Evolutionary conservation across 2,797 vertebrate species (phyloP).

Genomic region (Phaenicophaeus curvirostris): DNA sequence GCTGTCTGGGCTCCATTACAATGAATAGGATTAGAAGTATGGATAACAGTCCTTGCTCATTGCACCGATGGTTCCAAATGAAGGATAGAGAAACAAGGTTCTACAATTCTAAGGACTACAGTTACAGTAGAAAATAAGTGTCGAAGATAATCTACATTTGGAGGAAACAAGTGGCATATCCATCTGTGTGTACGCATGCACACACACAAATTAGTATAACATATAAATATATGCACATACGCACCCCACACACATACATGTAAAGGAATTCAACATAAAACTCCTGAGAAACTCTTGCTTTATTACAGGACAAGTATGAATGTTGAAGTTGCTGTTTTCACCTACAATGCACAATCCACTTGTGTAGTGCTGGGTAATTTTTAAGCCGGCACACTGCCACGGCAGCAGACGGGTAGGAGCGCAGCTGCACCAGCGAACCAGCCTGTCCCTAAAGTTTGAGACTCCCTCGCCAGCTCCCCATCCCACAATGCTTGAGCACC

Average conservation of each 20-base stretch:
- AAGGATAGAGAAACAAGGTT: not conserved
- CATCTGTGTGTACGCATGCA: not conserved
- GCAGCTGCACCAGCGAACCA: not conserved
- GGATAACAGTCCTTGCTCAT: not conserved
- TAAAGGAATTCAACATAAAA: not conserved
- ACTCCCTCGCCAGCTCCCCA: not conserved
- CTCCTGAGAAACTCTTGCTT: not conserved
- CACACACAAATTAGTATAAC: fast-evolving
- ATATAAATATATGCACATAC: not conserved
- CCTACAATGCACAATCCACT: not conserved
- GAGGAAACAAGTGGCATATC: not conserved
- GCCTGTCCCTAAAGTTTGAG: not conserved
- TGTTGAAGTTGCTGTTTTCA: not conserved
- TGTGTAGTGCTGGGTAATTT: not conserved
- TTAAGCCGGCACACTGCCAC: conserved; percentile 7
- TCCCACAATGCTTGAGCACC: not conserved
- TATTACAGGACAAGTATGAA: not conserved
- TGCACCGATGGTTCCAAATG: not conserved
- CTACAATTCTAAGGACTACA: not conserved
- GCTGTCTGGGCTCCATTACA: not conserved
- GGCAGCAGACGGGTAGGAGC: not conserved
- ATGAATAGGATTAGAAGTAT: fast-evolving
- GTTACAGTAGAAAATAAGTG: not conserved
- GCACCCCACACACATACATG: fast-evolving
- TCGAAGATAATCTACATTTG: not conserved